A percentile compares a stretch with the other conserved stretches of the same genome.
These are phyloP conservation scores for Zhengitettix transpicula DNA, from an alignment of 2,888 invertebrate species.

Conservation along the genomic window DNA sequence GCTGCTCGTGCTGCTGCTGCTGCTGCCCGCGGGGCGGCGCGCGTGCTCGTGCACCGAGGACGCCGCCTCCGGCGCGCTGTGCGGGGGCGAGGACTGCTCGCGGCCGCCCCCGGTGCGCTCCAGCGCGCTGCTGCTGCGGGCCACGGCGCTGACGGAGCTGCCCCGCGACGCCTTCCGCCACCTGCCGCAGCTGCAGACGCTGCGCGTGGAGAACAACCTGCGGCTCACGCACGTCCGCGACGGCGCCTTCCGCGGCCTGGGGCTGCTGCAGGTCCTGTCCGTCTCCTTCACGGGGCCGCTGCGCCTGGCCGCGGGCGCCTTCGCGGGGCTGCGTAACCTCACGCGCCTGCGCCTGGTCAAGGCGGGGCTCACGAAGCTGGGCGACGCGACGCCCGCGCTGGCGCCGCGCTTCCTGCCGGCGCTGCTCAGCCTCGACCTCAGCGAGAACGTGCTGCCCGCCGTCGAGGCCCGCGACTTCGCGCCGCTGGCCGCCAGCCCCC, in stretches of 20 bases:
- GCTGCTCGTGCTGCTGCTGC: too few relatives aligned
- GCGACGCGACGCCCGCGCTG: neutral
- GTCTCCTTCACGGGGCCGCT: neutral
- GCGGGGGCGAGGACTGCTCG: neutral
- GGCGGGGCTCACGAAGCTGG: neutral
- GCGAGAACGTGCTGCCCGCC: neutral
- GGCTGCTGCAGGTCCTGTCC: conserved; percentile 20
- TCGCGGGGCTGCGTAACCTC: neutral
- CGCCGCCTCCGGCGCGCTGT: neutral
- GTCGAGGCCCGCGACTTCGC: neutral
- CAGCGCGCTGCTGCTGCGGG: neutral
- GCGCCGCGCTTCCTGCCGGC: neutral
- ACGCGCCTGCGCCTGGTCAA: neutral
- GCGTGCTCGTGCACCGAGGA: too few relatives aligned
- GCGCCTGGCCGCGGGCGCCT: neutral
- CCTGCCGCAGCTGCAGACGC: neutral
- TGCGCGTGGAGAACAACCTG: conserved; percentile 11
- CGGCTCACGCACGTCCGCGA: conserved; percentile 35
- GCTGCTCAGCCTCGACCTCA: neutral
- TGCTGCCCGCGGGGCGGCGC: too few relatives aligned
- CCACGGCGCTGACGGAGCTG: neutral
- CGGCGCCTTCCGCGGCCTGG: conserved; percentile 23
- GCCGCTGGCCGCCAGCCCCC: neutral
- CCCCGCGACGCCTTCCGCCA: neutral
- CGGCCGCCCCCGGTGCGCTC: neutral